phyloP scores from a whole-genome alignment of 2,113 vertebrate genomes.

The Octodon degus region DNA sequence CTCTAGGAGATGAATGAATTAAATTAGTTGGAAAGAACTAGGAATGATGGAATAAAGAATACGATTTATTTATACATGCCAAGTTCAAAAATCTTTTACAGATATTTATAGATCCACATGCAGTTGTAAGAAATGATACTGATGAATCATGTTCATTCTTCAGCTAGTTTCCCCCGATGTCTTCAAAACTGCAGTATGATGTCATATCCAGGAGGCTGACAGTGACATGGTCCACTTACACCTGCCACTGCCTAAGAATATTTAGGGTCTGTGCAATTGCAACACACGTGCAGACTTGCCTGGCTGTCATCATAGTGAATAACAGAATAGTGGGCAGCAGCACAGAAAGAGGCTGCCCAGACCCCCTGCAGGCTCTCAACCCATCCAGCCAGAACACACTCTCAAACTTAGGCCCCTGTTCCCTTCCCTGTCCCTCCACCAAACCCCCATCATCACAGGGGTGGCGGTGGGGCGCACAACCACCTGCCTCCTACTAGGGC shows the following conservation, averaged over 20 bases:
- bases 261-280: conserved; percentile 15
- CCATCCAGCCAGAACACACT: too few relatives aligned
- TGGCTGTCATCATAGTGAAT: background rate
- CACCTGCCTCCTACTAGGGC: background rate
- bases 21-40: background rate
- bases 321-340: background rate
- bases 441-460: too few relatives aligned
- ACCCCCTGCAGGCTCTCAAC: too few relatives aligned
- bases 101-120: background rate
- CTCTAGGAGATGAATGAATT: background rate
- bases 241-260: background rate
- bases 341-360: background rate
- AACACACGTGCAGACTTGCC: background rate
- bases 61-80: background rate
- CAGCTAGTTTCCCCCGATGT: background rate
- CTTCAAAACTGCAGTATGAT: background rate
- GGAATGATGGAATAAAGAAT: background rate
- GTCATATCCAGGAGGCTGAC: background rate
- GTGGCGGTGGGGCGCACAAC: too few relatives aligned
- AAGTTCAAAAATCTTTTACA: background rate
- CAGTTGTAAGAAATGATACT: background rate
- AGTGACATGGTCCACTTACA: background rate
- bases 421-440: background rate
- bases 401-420: background rate
- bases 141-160: background rate